Conservation (phyloP, 2,797 vertebrate genomes). For the Hydrolagus colliei region DNA sequence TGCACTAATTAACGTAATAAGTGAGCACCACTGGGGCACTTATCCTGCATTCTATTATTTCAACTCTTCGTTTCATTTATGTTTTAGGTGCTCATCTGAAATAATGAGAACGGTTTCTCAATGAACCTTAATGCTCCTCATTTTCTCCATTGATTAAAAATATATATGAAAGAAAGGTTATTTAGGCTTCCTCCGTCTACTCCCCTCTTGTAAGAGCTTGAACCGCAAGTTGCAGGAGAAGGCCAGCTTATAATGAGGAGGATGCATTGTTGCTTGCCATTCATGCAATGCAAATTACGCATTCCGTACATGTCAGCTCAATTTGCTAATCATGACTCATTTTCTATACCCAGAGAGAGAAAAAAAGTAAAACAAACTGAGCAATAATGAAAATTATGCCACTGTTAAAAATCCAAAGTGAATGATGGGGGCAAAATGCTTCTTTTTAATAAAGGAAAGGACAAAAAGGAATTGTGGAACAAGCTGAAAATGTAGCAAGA, state of each 20-base stretch:
- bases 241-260: neutral
- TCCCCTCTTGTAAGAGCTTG: neutral
- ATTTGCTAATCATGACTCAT: constrained; percentile 31
- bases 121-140: neutral
- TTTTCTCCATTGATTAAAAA: neutral
- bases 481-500: neutral
- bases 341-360: neutral
- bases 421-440: constrained; percentile 20
- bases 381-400: constrained; percentile 29
- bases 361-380: constrained; percentile 28
- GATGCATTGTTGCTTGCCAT: constrained; percentile 19
- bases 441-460: neutral
- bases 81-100: neutral
- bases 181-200: neutral
- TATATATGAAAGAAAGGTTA: neutral
- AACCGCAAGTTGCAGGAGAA: neutral
- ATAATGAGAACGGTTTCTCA: neutral
- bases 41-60: neutral
- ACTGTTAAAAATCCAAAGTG: constrained; percentile 8
- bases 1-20: neutral
- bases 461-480: constrained; percentile 4
- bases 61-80: neutral
- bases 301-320: constrained; percentile 21
- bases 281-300: constrained; percentile 23
- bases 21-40: neutral